Evolutionary conservation across 2,888 invertebrate species (phyloP).

Genomic region (Conistra vaccinii): DNA sequence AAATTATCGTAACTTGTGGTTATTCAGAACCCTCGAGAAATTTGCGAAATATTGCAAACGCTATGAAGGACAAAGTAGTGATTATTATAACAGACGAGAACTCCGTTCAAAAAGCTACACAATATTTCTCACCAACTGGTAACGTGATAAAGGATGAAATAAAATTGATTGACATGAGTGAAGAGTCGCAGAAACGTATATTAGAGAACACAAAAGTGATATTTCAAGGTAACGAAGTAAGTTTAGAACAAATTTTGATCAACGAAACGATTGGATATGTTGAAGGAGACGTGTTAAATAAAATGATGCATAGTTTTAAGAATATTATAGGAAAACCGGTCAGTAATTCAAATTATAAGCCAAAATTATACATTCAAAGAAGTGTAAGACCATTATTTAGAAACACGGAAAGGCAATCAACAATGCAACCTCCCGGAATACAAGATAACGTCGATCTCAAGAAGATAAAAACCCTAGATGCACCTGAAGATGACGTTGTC

Average conservation of each 20-base stretch:
- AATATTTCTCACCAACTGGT: slow-evolving; percentile 8
- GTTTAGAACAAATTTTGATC: not conserved
- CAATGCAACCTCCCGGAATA: too few relatives aligned
- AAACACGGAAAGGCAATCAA: too few relatives aligned
- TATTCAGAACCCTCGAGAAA: too few relatives aligned
- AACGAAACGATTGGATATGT: not conserved
- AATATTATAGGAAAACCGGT: slow-evolving; percentile 32
- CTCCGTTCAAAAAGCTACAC: slow-evolving; percentile 2
- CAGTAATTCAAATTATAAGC: slow-evolving; percentile 18
- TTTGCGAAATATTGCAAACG: too few relatives aligned
- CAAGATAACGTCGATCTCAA: too few relatives aligned
- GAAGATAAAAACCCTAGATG: too few relatives aligned
- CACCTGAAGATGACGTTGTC: slow-evolving; percentile 5
- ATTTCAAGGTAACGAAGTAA: slow-evolving; percentile 45
- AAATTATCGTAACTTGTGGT: too few relatives aligned
- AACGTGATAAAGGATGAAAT: slow-evolving; percentile 8
- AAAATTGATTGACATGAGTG: slow-evolving; percentile 33
- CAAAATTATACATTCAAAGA: slow-evolving; percentile 3
- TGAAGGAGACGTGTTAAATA: slow-evolving; percentile 27
- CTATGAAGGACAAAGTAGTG: slow-evolving; percentile 9
- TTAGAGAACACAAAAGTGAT: slow-evolving; percentile 21
- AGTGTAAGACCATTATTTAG: too few relatives aligned
- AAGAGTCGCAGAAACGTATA: slow-evolving; percentile 28
- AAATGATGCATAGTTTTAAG: slow-evolving; percentile 24
- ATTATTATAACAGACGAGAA: slow-evolving; percentile 20